Percentiles rank a stretch among this genome's conserved stretches.
phyloP scores from a whole-genome alignment of 2,888 invertebrate genomes.

The Dryobota labecula region DNA sequence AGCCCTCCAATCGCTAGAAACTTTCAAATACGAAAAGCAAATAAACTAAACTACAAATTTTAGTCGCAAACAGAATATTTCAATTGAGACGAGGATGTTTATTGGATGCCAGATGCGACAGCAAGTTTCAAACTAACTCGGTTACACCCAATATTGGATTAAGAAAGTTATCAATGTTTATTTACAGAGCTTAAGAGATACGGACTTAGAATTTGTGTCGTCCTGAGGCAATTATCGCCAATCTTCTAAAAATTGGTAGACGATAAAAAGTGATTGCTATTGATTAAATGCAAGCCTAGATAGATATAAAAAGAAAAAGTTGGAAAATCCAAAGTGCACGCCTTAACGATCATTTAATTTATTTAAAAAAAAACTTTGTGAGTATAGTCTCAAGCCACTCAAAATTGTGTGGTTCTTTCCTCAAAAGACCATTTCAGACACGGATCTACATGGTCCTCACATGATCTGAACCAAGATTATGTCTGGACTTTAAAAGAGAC shows the following conservation, averaged over 20 bases:
- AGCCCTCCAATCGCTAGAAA: background rate
- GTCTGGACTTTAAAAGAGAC: too few relatives aligned
- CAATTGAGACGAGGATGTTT: constrained; percentile 54
- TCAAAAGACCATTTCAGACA: too few relatives aligned
- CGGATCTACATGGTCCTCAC: too few relatives aligned
- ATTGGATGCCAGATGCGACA: constrained; percentile 66
- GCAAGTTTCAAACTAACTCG: constrained; percentile 66
- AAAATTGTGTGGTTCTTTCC: too few relatives aligned
- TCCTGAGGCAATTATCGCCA: background rate
- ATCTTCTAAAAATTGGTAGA: constrained; percentile 6
- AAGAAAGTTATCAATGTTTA: constrained; percentile 65
- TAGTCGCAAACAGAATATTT: constrained; percentile 48
- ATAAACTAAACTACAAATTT: constrained; percentile 40
- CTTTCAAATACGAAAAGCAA: constrained; percentile 15
- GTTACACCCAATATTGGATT: constrained; percentile 64
- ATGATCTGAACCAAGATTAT: too few relatives aligned
- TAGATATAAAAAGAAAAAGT: too few relatives aligned
- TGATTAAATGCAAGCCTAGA: background rate
- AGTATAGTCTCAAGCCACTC: too few relatives aligned
- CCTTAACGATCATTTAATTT: too few relatives aligned
- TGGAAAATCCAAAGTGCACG: too few relatives aligned
- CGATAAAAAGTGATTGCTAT: constrained; percentile 5
- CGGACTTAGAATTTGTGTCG: constrained; percentile 33
- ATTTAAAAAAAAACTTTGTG: too few relatives aligned
- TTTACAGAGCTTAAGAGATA: constrained; percentile 58